Evolutionary conservation across 2,888 invertebrate species (phyloP).

Genomic region (Parnassius glacialis): DNA sequence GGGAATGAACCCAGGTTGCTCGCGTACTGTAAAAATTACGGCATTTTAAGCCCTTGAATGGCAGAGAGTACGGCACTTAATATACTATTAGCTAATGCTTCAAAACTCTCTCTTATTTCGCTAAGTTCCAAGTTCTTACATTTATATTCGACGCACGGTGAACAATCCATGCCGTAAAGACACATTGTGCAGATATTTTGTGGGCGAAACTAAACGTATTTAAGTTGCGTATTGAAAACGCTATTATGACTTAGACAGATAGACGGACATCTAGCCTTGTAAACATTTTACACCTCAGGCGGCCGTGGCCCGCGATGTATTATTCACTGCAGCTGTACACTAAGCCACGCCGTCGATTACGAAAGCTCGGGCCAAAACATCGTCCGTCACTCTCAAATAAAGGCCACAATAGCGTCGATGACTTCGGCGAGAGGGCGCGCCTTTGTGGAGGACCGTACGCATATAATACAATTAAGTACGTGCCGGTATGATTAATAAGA

Average conservation of each 20-base stretch:
- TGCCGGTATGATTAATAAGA: conserved; percentile 58
- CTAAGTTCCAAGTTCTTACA: no score
- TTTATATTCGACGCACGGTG: no score
- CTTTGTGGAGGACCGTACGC: conserved; percentile 35
- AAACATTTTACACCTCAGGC: conserved; percentile 65
- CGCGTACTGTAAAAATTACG: no score
- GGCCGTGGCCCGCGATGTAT: conserved; percentile 33
- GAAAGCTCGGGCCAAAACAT: conserved; percentile 17
- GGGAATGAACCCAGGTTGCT: no score
- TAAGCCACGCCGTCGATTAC: conserved; percentile 3
- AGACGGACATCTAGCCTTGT: conserved; percentile 44
- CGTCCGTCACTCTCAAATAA: conserved; percentile 17
- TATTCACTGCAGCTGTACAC: conserved; percentile 30
- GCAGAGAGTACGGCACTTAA: no score
- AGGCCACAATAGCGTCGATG: conserved; percentile 10
- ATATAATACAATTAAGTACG: conserved; percentile 45
- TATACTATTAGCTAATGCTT: no score
- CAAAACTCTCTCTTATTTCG: no score
- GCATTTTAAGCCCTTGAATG: no score
- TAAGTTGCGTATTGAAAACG: conserved; percentile 14
- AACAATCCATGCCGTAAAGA: no score
- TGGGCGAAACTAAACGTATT: background rate
- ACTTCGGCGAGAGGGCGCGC: conserved; percentile 21
- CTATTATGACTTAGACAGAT: conserved; percentile 61
- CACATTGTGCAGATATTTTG: no score